Conservation (phyloP, 64 coral and sea anemone genomes). For the Dendronephthya gigantea region DNA sequence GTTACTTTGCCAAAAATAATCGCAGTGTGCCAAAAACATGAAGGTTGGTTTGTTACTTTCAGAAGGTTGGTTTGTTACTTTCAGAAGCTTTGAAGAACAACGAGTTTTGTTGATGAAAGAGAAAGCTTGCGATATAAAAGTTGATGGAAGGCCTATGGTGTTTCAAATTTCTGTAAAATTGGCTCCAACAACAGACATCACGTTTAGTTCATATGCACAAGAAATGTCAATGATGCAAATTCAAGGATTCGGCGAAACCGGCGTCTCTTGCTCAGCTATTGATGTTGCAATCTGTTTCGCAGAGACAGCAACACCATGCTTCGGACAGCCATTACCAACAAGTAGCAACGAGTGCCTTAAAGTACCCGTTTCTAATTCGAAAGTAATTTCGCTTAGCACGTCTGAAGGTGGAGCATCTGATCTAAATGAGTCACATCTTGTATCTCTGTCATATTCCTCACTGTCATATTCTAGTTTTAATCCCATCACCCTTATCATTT, state of each 20-base stretch:
- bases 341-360: not conserved
- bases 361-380: not conserved
- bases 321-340: not conserved
- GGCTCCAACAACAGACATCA: not conserved
- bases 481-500: not conserved
- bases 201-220: not conserved
- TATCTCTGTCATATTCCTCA: not conserved
- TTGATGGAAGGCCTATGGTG: not conserved
- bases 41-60: not conserved
- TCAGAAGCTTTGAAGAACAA: not conserved
- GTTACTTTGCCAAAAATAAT: not conserved
- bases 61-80: slow-evolving; percentile 1
- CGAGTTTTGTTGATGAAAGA: not conserved
- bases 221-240: not conserved
- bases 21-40: not conserved
- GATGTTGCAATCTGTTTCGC: not conserved
- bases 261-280: not conserved
- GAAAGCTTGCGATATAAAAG: not conserved
- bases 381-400: not conserved
- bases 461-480: not conserved
- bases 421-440: not conserved
- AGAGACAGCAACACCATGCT: slow-evolving; percentile 6
- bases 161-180: not conserved
- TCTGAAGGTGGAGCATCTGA: not conserved
- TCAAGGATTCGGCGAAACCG: not conserved